Evolutionary conservation across 2,888 invertebrate genomes (phyloP), one percentile per base, ranked within the genome.

Genomic region (Torymus texanus): DNA sequence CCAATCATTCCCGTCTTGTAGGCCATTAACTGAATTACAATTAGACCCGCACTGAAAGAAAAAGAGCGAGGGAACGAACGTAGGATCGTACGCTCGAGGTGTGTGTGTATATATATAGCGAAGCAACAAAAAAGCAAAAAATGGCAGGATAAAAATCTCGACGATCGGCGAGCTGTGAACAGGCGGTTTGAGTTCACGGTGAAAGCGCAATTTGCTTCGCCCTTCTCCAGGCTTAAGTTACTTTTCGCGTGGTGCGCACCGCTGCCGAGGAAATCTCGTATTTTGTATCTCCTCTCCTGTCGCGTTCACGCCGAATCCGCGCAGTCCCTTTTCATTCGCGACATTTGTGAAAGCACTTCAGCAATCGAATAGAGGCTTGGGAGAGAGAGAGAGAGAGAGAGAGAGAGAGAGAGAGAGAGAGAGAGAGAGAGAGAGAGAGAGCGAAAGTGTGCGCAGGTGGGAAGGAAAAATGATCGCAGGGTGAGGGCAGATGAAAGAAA

Each of bases 21-120:
- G 50, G 50, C n/a, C 58, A 74, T 74, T 58, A 58, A 74, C 10
- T 41, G 74, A 74, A 65, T 74, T 66, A 74, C 65, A 74, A 74
- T 74, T 74, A 66, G 65, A 18, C 50, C 51, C 61, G 29, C 29
- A 3, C 24, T 62, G 12, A 2, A 50, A 4, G 50, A n/a, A 16
- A 66, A 66, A 66, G 24, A 56, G 53, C 67, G 67, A 53, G 51
- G 10, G 18, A 1, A 51, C 0, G 11, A 51, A 55, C 24, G 2
- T 29, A 29, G 12, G 51, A 53, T 3, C 1, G 55, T n/a, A 29
- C 21, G 55, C 24, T 8, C 8, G 55, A 56, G n/a, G 18, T 8
- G n/a, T n/a, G n/a, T n/a, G n/a, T n/a, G n/a, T n/a, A n/a, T n/a
- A 66, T 0, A 18, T 11, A 3, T 1, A 18, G 10, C 1, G 21